These are phyloP conservation scores for Acrocephalus arundinaceus DNA, from an alignment of 2,113 vertebrate genomes.

Conservation along the genomic window DNA sequence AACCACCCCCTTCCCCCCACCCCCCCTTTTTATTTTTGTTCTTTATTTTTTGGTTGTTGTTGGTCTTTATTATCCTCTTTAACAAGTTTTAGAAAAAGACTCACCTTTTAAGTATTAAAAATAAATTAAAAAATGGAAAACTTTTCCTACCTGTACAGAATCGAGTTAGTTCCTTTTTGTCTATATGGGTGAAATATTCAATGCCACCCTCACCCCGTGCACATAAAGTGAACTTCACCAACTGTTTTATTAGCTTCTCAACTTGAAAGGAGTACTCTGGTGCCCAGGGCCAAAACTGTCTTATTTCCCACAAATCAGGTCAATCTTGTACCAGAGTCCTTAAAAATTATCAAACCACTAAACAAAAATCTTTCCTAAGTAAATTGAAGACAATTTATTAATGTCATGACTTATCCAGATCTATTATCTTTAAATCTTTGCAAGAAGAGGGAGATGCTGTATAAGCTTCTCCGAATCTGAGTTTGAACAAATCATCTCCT, in stretches of 20 bases:
- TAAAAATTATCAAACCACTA: not conserved
- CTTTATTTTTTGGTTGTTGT: too few relatives aligned
- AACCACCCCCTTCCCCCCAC: rapidly evolving
- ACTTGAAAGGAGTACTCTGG: not conserved
- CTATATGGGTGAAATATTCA: not conserved
- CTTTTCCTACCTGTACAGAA: not conserved
- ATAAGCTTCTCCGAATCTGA: not conserved
- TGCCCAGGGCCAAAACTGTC: not conserved
- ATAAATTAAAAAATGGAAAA: not conserved
- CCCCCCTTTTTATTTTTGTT: rapidly evolving
- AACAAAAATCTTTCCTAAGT: not conserved
- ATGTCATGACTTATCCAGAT: not conserved
- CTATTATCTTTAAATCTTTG: not conserved
- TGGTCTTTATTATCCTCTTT: not conserved
- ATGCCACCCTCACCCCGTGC: not conserved
- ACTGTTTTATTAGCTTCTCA: not conserved
- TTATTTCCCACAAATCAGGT: not conserved
- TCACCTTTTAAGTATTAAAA: not conserved
- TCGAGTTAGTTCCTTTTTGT: not conserved
- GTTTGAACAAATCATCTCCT: not conserved
- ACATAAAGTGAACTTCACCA: not conserved
- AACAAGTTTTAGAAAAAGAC: not conserved
- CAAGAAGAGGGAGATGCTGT: not conserved
- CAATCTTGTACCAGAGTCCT: not conserved
- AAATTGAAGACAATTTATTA: not conserved